phyloP scores from a whole-genome alignment of 2,797 vertebrate genomes.

The Typhlichthys eigenmanni region DNA sequence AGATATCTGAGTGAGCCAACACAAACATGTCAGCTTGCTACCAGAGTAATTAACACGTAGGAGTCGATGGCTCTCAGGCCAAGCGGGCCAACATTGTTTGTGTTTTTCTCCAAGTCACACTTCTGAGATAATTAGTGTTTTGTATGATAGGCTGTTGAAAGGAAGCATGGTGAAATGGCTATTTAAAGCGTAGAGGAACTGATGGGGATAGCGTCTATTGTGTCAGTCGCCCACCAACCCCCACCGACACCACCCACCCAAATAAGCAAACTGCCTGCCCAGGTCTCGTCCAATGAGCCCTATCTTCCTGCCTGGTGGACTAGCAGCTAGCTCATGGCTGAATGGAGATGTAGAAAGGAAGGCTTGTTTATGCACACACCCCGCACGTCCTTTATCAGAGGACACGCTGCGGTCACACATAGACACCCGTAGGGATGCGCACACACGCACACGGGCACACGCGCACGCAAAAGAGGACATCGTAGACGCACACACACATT shows the following conservation, averaged over 20 bases:
- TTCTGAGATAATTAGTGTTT: constrained; percentile 72
- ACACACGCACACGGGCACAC: constrained; percentile 6
- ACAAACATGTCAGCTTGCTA: neutral
- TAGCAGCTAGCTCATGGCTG: constrained; percentile 72
- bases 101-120: constrained; percentile 71
- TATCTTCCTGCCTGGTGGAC: constrained; percentile 65
- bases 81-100: constrained; percentile 55
- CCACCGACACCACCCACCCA: constrained; percentile 39
- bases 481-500: constrained; percentile 5
- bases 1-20: constrained; percentile 8
- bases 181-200: constrained; percentile 77
- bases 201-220: constrained; percentile 62
- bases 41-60: constrained; percentile 34
- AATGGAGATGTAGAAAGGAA: constrained; percentile 75
- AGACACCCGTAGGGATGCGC: constrained; percentile 4
- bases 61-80: constrained; percentile 26
- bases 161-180: constrained; percentile 70
- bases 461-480: constrained; percentile 13
- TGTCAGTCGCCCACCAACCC: constrained; percentile 44
- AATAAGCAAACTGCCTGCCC: constrained; percentile 69
- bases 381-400: constrained; percentile 63
- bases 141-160: constrained; percentile 66
- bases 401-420: constrained; percentile 22
- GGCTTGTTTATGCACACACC: constrained; percentile 72
- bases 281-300: constrained; percentile 37